Conservation (phyloP, 2,113 vertebrate genomes). For the Melanotaenia duboulayi region DNA sequence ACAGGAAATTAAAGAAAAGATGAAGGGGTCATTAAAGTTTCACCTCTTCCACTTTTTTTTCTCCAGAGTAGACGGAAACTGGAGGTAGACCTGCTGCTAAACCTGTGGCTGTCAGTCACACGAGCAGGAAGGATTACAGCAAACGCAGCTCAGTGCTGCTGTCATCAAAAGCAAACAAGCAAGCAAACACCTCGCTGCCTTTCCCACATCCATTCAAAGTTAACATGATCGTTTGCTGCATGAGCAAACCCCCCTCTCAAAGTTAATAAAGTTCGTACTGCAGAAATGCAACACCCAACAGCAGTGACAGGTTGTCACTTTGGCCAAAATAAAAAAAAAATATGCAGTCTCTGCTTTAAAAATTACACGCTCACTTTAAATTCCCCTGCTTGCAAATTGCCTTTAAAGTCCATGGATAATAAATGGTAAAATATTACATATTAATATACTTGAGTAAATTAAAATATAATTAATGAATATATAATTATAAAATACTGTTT, state of each 20-base stretch:
- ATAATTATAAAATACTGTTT: fast-evolving
- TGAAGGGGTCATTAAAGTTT: background rate
- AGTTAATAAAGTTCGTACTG: background rate
- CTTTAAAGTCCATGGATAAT: background rate
- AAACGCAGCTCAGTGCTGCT: constrained; percentile 25
- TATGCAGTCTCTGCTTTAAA: background rate
- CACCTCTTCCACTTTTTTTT: too few species aligned
- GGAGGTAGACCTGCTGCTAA: constrained; percentile 58
- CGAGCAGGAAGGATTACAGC: constrained; percentile 39
- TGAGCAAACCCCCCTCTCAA: background rate
- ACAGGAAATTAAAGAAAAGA: background rate
- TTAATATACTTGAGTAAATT: background rate
- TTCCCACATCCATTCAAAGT: background rate
- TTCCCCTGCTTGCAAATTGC: background rate
- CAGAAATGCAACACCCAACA: background rate
- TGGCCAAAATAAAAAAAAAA: background rate
- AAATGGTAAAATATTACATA: background rate
- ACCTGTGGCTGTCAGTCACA: constrained; percentile 76
- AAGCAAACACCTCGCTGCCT: constrained; percentile 6
- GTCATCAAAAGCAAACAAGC: constrained; percentile 57
- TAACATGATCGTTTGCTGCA: background rate
- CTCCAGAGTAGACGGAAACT: constrained; percentile 36
- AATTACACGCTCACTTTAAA: background rate
- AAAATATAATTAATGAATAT: background rate
- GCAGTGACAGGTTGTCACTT: background rate